Base-by-base conservation (phyloP, 2,113 vertebrate species). In the Chaenogobius annularis region DNA sequence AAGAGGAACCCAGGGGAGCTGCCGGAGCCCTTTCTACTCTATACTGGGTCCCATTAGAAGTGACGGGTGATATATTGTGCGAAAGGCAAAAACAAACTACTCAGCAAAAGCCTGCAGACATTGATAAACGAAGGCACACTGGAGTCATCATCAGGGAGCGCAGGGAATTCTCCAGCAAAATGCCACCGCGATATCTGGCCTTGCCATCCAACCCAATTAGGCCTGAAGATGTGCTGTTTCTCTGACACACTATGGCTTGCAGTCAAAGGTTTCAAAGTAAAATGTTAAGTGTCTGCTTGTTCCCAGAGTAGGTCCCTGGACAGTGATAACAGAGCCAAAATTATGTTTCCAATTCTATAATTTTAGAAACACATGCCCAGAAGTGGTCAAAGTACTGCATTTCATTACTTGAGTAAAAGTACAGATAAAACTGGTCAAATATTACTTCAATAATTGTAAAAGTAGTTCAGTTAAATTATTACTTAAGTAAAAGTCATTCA, bases 51-150 rank as follows among this genome's bases (percentile, higher is more conserved):
- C 90, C 82, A 91, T 92, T 91, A 91, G 79, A 90, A 80, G 85
- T 92, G 94, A 88, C 92, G 94, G 91, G 85, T 93, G 93, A 87
- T 93, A 84, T 93, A 93, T 91, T 86, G 85, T 84, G 87, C 78
- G 59, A 83, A 83, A 86, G 83, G 88, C 83, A 92, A 92, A 87
- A 93, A 92, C 92, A 87, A 93, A 92, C 90, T 87, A 79, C 90
- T 93, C 92, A 91, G 91, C 91, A 90, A 84, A 92, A 92, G 78
- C 85, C 73, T 68, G 75, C 26, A 66, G 88, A 92, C 91, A 70
- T 78, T 93, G 93, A 93, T 92, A 93, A 90, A 92, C 56, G 66
- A 85, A 91, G 90, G 81, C 44, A 75, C 77, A 56, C 77, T 54
- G 77, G 73, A 66, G 88, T 87, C 90, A 74, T 86, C 78, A 40